These are phyloP conservation scores for Aphelenchoides avenae DNA, from an alignment of 1,140 invertebrate species.

Conservation along the genomic window DNA sequence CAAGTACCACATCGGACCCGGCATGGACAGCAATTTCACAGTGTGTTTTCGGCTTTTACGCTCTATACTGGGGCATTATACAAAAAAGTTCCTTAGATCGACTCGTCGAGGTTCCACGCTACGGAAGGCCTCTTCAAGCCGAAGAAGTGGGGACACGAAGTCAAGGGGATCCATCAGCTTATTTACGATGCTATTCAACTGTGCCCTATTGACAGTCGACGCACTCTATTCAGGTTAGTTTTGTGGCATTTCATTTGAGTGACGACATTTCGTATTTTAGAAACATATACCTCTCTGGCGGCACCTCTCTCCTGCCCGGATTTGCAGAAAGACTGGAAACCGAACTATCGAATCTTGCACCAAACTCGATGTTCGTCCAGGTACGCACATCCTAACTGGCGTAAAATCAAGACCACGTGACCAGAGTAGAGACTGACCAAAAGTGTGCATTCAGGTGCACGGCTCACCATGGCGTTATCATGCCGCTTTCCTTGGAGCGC, in stretches of 20 bases:
- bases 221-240: constrained; percentile 47
- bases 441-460: constrained; percentile 31
- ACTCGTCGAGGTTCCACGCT: constrained; percentile 34
- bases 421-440: constrained; percentile 4
- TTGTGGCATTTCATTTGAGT: neutral
- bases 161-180: constrained; percentile 66
- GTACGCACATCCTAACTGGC: constrained; percentile 63
- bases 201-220: constrained; percentile 50
- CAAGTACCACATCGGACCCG: constrained; percentile 48
- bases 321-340: constrained; percentile 66
- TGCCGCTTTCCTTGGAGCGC: constrained; percentile 67
- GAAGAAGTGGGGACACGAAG: constrained; percentile 67
- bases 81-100: constrained; percentile 35
- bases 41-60: constrained; percentile 22
- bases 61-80: constrained; percentile 1
- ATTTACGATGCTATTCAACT: constrained; percentile 66
- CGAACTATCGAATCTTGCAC: constrained; percentile 66
- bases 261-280: constrained; percentile 43
- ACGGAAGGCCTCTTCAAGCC: constrained; percentile 68
- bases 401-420: neutral
- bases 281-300: constrained; percentile 65
- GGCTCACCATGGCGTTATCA: constrained; percentile 59
- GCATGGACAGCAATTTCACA: constrained; percentile 43
- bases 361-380: constrained; percentile 66
- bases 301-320: constrained; percentile 66